Conservation (phyloP, 2,888 invertebrate species). For the Anarsia innoxiella region DNA sequence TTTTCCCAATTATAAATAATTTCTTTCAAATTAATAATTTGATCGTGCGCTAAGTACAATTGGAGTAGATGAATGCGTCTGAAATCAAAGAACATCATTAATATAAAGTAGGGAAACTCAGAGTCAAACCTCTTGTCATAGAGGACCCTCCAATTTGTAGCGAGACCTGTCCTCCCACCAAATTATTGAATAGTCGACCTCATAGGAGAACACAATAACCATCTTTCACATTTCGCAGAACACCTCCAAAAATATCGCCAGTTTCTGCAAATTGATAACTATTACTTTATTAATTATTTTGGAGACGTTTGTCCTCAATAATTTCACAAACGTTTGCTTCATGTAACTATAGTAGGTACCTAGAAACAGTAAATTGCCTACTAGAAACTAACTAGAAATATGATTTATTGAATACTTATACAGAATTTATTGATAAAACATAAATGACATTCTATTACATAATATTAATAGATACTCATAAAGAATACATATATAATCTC, state of each 20-base stretch:
- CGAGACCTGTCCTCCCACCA: not conserved
- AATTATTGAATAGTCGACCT: not conserved
- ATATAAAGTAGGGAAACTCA: not conserved
- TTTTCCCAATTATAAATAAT: no score
- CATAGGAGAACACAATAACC: not conserved
- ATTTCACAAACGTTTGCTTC: not conserved
- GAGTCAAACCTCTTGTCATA: no score
- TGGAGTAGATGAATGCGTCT: not conserved
- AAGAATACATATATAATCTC: no score
- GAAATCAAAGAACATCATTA: not conserved
- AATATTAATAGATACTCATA: no score
- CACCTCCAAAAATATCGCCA: no score
- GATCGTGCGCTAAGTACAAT: not conserved
- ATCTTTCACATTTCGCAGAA: no score
- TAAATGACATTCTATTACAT: no score
- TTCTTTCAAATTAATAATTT: not conserved
- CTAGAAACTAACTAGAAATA: no score
- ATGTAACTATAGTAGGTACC: not conserved
- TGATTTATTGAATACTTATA: no score
- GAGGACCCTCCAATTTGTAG: not conserved
- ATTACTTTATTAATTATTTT: not conserved
- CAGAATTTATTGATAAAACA: no score
- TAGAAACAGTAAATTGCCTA: not conserved
- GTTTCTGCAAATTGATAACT: no score
- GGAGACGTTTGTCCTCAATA: not conserved